Conservation (phyloP, 2,888 invertebrate genomes). For the Strigamia crassipes region DNA sequence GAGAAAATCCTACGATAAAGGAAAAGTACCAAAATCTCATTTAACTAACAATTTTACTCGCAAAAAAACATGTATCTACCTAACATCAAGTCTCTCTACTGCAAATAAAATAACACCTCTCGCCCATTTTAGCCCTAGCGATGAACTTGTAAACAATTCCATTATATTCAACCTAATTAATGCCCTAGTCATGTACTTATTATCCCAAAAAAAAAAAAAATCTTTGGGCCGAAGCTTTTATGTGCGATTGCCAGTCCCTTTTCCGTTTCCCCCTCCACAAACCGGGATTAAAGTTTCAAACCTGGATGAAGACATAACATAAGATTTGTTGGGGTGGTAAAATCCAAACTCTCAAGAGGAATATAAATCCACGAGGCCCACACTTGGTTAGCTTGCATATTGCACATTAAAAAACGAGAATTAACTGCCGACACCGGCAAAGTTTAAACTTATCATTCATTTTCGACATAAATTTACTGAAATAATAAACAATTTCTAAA, state of each 20-base stretch:
- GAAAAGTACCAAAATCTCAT: conserved; percentile 28
- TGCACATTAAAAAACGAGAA: neutral
- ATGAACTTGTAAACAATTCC: neutral
- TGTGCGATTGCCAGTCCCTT: neutral
- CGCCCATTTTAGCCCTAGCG: neutral
- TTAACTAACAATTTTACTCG: conserved; percentile 33
- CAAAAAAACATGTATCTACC: neutral
- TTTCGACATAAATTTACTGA: too few relatives aligned
- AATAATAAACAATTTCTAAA: too few relatives aligned
- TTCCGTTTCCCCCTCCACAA: neutral
- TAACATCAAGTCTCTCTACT: neutral
- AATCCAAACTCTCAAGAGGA: neutral
- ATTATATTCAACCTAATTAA: neutral
- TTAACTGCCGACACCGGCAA: too few relatives aligned
- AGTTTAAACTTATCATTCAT: too few relatives aligned
- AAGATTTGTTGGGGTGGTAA: neutral
- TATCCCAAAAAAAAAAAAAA: neutral
- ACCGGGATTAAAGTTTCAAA: neutral
- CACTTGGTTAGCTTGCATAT: neutral
- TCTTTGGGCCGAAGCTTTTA: neutral
- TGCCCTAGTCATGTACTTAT: neutral
- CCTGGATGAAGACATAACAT: neutral
- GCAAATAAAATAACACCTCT: too few relatives aligned
- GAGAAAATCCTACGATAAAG: conserved; percentile 35
- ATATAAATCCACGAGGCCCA: neutral